A percentile compares a stretch with the other conserved stretches of the same genome.
Conservation (phyloP, 2,113 vertebrate species). For the Peromyscus polionotus region DNA sequence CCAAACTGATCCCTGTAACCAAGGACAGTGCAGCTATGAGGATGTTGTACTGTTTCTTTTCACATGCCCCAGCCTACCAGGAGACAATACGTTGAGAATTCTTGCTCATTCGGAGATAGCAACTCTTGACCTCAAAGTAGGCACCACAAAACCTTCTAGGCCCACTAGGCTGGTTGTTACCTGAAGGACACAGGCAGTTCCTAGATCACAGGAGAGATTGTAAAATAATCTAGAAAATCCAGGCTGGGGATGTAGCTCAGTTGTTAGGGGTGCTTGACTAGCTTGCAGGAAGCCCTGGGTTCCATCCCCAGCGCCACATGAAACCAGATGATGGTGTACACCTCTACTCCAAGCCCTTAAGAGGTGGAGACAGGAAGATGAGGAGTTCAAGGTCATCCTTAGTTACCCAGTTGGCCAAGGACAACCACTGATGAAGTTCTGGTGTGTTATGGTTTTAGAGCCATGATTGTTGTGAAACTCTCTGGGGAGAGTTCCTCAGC, state of each 20-base stretch:
- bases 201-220: not conserved
- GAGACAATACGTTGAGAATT: not conserved
- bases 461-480: not conserved
- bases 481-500: not conserved
- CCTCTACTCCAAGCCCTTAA: not conserved
- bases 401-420: not conserved
- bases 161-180: not conserved
- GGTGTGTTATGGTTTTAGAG: not conserved
- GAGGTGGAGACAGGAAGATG: not conserved
- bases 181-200: not conserved
- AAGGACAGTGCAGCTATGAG: not conserved
- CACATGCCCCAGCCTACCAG: not conserved
- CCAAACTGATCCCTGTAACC: not conserved
- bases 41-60: not conserved
- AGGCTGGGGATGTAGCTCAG: not conserved
- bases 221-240: not conserved
- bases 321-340: no score
- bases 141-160: not conserved
- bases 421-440: not conserved
- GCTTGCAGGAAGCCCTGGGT: not conserved
- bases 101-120: not conserved
- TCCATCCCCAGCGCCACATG: not conserved
- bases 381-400: not conserved
- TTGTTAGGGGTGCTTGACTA: not conserved
- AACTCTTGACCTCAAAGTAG: constrained; percentile 18